These are phyloP conservation scores for Laterallus jamaicensis DNA, from an alignment of 2,113 vertebrate genomes.

Conservation along the genomic window DNA sequence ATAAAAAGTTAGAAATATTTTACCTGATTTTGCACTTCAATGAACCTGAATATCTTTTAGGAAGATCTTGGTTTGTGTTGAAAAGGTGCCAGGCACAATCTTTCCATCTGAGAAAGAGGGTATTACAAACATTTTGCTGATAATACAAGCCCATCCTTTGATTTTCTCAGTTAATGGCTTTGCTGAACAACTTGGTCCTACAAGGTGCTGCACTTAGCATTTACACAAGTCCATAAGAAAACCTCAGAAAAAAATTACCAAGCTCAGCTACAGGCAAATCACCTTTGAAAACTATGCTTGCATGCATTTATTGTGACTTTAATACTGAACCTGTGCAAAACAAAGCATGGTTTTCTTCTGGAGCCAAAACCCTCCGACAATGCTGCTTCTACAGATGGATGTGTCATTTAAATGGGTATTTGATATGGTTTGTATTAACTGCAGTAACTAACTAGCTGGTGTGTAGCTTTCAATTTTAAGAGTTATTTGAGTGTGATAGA, in stretches of 20 bases:
- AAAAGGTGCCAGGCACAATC: not conserved
- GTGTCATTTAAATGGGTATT: not conserved
- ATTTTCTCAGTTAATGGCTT: not conserved
- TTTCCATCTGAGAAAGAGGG: not conserved
- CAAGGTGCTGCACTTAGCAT: not conserved
- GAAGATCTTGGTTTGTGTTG: not conserved
- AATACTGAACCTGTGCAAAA: not conserved
- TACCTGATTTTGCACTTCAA: not conserved
- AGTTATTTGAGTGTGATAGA: not conserved
- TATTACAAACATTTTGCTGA: not conserved
- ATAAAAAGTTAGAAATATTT: not conserved
- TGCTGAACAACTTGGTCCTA: not conserved
- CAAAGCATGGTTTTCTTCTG: not conserved
- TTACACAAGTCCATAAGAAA: not conserved
- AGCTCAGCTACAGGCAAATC: not conserved
- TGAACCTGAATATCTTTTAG: not conserved
- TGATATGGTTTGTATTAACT: not conserved
- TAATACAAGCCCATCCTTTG: not conserved
- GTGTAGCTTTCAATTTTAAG: not conserved
- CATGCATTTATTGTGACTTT: not conserved
- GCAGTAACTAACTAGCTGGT: not conserved
- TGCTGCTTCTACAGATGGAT: not conserved
- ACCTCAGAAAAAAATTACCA: not conserved
- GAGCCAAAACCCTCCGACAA: not conserved
- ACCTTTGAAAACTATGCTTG: not conserved